A percentile compares a stretch with the other conserved stretches of the same genome.
Conservation (phyloP, 2,797 vertebrate species). For the Sphenodon punctatus region DNA sequence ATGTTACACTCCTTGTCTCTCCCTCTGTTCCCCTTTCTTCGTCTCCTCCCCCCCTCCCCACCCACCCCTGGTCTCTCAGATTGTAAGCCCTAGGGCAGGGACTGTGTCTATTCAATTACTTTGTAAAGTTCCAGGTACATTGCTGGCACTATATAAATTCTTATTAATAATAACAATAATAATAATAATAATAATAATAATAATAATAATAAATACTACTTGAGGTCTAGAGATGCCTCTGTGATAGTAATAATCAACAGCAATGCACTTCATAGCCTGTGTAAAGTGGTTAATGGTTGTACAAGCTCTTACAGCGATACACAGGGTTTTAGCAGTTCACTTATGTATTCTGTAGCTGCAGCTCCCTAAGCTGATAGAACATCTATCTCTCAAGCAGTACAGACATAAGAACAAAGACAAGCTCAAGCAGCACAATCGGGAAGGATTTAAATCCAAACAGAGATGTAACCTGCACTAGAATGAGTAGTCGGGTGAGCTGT, state of each 20-base stretch:
- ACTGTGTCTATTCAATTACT: too few species aligned
- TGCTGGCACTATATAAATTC: too few species aligned
- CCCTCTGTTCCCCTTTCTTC: too few species aligned
- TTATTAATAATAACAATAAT: too few species aligned
- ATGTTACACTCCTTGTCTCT: too few species aligned
- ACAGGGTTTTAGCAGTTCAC: not conserved
- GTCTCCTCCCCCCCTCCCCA: too few species aligned
- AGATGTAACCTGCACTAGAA: not conserved
- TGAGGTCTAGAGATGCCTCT: too few species aligned
- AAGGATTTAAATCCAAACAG: not conserved
- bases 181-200: too few species aligned
- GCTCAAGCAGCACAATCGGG: not conserved
- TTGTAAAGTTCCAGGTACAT: too few species aligned
- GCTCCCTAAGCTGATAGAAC: not conserved
- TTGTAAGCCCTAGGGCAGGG: too few species aligned
- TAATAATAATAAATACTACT: too few species aligned
- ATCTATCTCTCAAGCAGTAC: not conserved
- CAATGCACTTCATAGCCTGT: not conserved
- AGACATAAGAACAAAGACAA: slow-evolving; percentile 3
- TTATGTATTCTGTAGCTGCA: not conserved
- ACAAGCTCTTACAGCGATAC: not conserved
- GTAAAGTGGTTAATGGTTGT: not conserved
- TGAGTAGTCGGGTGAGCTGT: not conserved
- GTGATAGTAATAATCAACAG: not conserved
- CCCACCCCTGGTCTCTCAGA: too few species aligned